Percentiles rank a stretch among this genome's conserved stretches.
Evolutionary conservation across 2,797 vertebrate species (phyloP).

Genomic region (Acipenser oxyrinchus): DNA sequence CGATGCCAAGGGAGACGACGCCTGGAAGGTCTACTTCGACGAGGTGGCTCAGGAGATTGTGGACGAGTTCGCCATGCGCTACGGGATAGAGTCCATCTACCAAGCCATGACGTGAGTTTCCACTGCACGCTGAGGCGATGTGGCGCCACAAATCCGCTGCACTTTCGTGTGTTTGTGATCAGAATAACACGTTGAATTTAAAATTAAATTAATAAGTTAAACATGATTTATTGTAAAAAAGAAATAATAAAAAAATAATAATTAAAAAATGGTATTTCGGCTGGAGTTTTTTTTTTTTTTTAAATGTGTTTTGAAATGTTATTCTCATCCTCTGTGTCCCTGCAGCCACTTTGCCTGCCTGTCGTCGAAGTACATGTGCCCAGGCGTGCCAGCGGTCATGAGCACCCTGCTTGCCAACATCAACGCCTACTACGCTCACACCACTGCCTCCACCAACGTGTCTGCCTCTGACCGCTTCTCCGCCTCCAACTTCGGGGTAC

Average conservation of each 20-base stretch:
- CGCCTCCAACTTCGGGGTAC: conserved; percentile 95
- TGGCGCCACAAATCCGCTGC: too few species aligned
- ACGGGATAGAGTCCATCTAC: conserved; percentile 95
- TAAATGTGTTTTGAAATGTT: background rate
- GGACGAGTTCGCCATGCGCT: conserved; percentile 97
- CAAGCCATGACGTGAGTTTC: conserved; percentile 95
- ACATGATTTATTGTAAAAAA: too few species aligned
- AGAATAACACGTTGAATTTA: too few species aligned
- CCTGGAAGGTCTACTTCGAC: conserved; percentile 96
- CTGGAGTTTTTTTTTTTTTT: too few species aligned
- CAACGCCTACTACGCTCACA: conserved; percentile 97
- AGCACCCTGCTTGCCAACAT: conserved; percentile 97
- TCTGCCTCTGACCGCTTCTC: conserved; percentile 93
- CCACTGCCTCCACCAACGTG: conserved; percentile 91
- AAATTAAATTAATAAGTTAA: too few species aligned
- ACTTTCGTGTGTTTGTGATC: too few species aligned
- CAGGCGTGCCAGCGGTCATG: conserved; percentile 92
- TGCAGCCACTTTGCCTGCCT: conserved; percentile 93
- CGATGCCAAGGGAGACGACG: conserved; percentile 85
- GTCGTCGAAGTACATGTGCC: conserved; percentile 98
- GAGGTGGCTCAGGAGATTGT: conserved; percentile 92
- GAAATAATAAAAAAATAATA: too few species aligned
- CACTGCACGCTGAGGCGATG: too few species aligned
- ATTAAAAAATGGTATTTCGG: too few species aligned
- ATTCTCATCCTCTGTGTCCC: conserved; percentile 10